phyloP scores from a whole-genome alignment of 1,140 invertebrate genomes.

The Aphis craccivora region DNA sequence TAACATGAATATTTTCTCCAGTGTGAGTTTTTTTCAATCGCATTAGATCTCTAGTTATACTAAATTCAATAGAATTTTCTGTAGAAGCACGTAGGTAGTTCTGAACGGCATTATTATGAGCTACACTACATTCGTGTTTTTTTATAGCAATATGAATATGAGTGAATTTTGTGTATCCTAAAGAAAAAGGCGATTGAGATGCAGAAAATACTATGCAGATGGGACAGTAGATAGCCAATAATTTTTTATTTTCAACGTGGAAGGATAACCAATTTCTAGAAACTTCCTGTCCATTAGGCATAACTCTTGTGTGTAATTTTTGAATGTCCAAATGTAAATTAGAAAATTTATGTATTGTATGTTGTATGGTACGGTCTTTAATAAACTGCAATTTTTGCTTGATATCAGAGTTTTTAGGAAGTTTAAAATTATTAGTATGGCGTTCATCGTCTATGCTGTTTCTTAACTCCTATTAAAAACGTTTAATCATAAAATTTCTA shows the following conservation, averaged over 20 bases:
- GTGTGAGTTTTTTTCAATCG: background rate
- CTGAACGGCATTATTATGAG: conserved; percentile 9
- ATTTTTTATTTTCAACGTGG: background rate
- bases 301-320: background rate
- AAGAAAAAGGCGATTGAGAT: background rate
- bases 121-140: background rate
- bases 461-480: too few species aligned
- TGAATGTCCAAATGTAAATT: background rate
- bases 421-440: background rate
- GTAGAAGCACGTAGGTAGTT: background rate
- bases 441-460: background rate
- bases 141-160: conserved; percentile 16
- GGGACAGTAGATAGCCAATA: background rate
- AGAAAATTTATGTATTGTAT: background rate
- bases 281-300: background rate
- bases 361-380: conserved; percentile 3
- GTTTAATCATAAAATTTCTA: too few species aligned
- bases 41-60: background rate
- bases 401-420: background rate
- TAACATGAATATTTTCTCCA: background rate
- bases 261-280: background rate
- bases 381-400: background rate
- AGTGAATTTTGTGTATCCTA: background rate
- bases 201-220: background rate
- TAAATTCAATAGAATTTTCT: background rate